Percentiles rank a stretch among this genome's conserved stretches.
phyloP scores from a whole-genome alignment of 2,797 vertebrate genomes.

The Chrosomus eos region DNA sequence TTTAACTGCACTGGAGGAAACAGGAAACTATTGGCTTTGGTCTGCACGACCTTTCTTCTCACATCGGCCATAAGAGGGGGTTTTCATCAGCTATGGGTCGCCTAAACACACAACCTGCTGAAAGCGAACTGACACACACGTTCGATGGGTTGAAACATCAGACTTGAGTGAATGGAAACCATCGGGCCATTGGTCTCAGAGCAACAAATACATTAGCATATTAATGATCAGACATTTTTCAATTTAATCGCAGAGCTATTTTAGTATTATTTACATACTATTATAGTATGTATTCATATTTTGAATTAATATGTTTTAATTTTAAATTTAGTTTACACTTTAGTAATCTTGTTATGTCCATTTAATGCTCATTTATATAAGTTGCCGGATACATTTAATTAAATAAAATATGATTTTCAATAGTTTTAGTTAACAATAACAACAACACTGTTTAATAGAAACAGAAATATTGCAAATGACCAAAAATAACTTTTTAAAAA shows the following conservation, averaged over 20 bases:
- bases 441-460: not conserved
- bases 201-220: not conserved
- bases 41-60: constrained; percentile 19
- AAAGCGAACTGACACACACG: constrained; percentile 6
- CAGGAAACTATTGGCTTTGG: constrained; percentile 25
- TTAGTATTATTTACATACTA: not conserved
- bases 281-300: not conserved
- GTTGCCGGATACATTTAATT: not conserved
- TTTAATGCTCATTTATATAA: not conserved
- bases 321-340: too few species aligned
- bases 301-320: not conserved
- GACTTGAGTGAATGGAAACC: not conserved
- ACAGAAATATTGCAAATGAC: not conserved
- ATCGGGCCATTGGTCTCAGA: not conserved
- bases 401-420: not conserved
- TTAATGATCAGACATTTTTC: not conserved
- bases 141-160: constrained; percentile 12
- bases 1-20: constrained; percentile 26
- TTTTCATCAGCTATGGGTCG: constrained; percentile 19
- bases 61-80: constrained; percentile 6
- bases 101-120: constrained; percentile 14
- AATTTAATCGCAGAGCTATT: not conserved
- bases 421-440: not conserved
- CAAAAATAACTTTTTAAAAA: not conserved
- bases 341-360: not conserved